Base-by-base conservation (phyloP, 1,140 invertebrate genomes). In the Apis dorsata region DNA sequence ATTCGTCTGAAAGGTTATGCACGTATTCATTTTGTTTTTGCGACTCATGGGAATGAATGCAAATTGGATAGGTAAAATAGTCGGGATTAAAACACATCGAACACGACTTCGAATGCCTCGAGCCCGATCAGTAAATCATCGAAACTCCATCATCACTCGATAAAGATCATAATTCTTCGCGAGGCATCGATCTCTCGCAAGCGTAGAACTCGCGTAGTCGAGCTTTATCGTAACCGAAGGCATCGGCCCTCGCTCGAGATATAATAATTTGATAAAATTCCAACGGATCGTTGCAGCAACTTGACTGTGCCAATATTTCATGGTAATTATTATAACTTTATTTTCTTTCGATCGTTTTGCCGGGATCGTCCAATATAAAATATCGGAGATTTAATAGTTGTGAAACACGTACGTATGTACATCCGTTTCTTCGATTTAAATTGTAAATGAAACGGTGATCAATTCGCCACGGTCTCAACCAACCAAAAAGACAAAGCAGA, bases 241-340 rank as follows among this genome's bases (percentile, higher is more conserved):
- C 17, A 10, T 1, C 34, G 7, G 28, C 63, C 15, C 34, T 34
- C 57, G 11, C 21, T 34, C 12, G 44, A 82, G 76, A 71, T 78
- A 59, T 60, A 72, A 83, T 79, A 79, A 83, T 83, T 83, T 44
- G 81, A 82, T 82, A 82, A 82, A 82, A 82, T 82, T 82, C 80
- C 80, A 11, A 2, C 9, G 66, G 17, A 70, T 77, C 75, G n/a
- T 24, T 34, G 80, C 17, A 1, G n/a, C 19, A 24, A 17, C 53
- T 19, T 65, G 19, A 34, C 7, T 2, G 51, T 19, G 70, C 51
- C 8, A 62, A 59, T 77, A 77, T 69, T 77, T 82, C 55, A 82
- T 53, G 65, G 72, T 82, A 82, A 82, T 82, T 82, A 82, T 82
- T 82, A 82, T 82, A 82, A 82, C 80, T 82, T 77, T 82, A 82